phyloP scores from a whole-genome alignment of 1,140 invertebrate species.

The Panulirus ornatus region DNA sequence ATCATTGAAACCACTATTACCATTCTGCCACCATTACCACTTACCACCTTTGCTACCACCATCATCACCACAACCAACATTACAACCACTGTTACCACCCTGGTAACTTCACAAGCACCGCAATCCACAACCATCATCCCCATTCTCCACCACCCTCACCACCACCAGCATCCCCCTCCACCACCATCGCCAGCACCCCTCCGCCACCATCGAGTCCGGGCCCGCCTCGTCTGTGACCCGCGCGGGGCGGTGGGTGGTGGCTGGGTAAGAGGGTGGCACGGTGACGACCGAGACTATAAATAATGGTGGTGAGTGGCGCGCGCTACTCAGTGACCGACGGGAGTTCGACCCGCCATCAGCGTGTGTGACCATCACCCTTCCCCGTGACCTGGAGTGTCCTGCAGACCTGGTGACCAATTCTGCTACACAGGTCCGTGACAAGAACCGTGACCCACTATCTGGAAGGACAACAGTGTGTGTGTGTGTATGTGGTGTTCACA shows the following conservation, averaged over 20 bases:
- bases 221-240: too few species aligned
- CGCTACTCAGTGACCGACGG: conserved; percentile 20
- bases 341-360: background rate
- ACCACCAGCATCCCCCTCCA: too few species aligned
- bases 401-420: background rate
- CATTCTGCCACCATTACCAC: too few species aligned
- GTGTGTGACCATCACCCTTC: background rate
- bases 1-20: too few species aligned
- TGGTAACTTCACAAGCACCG: too few species aligned
- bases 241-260: background rate
- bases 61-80: too few species aligned
- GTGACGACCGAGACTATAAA: conserved; percentile 41
- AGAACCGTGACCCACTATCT: background rate
- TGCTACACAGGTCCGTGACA: background rate
- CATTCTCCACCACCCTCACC: too few species aligned
- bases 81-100: too few species aligned
- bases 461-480: background rate
- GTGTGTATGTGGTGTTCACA: background rate
- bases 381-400: background rate
- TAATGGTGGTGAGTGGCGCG: conserved; percentile 49
- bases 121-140: too few species aligned
- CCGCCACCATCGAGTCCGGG: too few species aligned
- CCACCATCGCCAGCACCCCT: too few species aligned
- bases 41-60: too few species aligned
- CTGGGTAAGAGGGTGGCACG: background rate